These are phyloP conservation scores for Bicyclus anynana DNA, from an alignment of 1,140 invertebrate genomes.

Conservation along the genomic window DNA sequence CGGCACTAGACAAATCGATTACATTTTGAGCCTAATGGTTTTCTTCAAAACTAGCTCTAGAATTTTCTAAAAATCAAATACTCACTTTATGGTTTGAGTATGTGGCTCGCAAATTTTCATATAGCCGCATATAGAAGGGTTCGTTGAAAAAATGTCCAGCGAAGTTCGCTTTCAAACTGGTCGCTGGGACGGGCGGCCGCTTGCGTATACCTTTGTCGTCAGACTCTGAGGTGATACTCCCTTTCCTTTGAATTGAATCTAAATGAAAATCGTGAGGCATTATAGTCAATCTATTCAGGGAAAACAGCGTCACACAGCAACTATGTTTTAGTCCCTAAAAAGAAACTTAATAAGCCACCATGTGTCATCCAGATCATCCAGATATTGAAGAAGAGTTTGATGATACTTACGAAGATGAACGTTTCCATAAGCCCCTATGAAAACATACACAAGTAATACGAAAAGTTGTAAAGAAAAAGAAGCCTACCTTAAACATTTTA, in stretches of 20 bases:
- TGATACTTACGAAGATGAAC: slow-evolving; percentile 44
- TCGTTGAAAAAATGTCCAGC: slow-evolving; percentile 82
- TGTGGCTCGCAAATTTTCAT: slow-evolving; percentile 85
- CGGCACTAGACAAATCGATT: no score
- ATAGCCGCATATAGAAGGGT: slow-evolving; percentile 87
- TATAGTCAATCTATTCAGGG: no score
- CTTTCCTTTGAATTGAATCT: slow-evolving; percentile 48
- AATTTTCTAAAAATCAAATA: slow-evolving; percentile 2
- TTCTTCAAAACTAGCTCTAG: no score
- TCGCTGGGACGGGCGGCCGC: slow-evolving; percentile 39
- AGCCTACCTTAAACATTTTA: slow-evolving; percentile 58
- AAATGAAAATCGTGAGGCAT: not conserved
- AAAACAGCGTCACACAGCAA: no score
- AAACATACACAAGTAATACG: slow-evolving; percentile 54
- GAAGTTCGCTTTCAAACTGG: slow-evolving; percentile 58
- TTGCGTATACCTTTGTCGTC: slow-evolving; percentile 59
- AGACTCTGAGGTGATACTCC: slow-evolving; percentile 35
- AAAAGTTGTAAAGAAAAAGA: slow-evolving; percentile 64
- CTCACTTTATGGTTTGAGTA: slow-evolving; percentile 88
- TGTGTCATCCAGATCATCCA: slow-evolving; percentile 40
- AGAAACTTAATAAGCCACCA: slow-evolving; percentile 54
- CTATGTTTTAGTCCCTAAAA: slow-evolving; percentile 63
- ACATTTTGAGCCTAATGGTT: no score
- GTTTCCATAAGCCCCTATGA: slow-evolving; percentile 40
- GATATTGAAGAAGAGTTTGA: slow-evolving; percentile 57